Conservation (phyloP, 2,888 invertebrate species). For the Sarcophaga subvicina region DNA sequence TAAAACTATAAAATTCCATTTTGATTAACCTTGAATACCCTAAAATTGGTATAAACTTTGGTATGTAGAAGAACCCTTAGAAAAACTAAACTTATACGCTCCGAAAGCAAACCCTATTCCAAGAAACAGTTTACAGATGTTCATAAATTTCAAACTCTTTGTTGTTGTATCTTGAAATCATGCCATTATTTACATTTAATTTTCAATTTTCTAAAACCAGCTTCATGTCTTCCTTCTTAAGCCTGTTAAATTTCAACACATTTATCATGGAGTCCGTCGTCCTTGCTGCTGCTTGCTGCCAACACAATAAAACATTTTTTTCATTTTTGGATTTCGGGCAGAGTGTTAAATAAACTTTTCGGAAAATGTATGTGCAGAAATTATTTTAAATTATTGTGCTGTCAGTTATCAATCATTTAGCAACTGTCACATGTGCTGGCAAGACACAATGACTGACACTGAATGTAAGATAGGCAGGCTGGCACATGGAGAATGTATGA, state of each 20-base stretch:
- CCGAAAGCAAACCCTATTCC: no score
- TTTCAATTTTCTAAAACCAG: conserved; percentile 2
- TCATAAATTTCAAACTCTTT: no score
- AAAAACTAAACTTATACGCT: no score
- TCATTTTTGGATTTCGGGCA: background rate
- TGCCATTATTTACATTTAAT: conserved; percentile 9
- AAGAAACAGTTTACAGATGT: no score
- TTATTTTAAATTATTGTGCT: conserved; percentile 77
- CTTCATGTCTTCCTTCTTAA: background rate
- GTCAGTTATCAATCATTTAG: conserved; percentile 79
- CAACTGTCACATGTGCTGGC: conserved; percentile 76
- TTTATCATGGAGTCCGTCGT: background rate
- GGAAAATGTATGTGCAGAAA: conserved; percentile 41
- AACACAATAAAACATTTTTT: background rate
- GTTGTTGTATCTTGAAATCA: background rate
- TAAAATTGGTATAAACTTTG: no score
- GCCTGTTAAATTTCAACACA: conserved; percentile 6
- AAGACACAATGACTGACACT: conserved; percentile 62
- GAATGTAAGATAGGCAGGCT: background rate
- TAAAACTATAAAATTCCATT: no score
- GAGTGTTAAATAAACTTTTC: conserved; percentile 44
- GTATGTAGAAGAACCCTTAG: no score
- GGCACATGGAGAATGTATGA: background rate
- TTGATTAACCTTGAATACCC: no score
- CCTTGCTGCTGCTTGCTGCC: background rate